Conservation (phyloP, 2,888 invertebrate species). For the Orthosia gothica region DNA sequence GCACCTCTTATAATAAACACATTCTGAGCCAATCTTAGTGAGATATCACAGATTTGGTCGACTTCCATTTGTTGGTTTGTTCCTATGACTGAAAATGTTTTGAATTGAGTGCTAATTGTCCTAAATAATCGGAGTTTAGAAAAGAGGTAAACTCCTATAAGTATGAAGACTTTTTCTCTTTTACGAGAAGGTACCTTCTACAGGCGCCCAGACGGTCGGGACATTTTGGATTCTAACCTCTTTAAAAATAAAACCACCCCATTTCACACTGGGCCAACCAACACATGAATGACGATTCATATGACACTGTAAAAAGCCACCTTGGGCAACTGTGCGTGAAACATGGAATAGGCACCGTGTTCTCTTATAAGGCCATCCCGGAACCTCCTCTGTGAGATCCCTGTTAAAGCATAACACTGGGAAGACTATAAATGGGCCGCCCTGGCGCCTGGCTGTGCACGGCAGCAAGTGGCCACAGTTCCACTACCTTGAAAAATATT, state of each 20-base stretch:
- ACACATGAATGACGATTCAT: neutral
- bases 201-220: too few species aligned
- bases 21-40: conserved; percentile 40
- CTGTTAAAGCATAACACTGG: neutral
- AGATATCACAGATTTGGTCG: conserved; percentile 41
- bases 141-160: too few species aligned
- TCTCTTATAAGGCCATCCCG: neutral
- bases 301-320: neutral
- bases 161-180: neutral
- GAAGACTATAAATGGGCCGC: neutral
- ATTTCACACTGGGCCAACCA: neutral
- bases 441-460: neutral
- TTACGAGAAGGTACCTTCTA: neutral
- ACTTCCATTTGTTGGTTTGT: conserved; percentile 1
- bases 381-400: neutral
- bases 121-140: neutral
- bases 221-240: neutral
- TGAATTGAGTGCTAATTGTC: neutral
- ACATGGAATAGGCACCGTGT: neutral
- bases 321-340: neutral
- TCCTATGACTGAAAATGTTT: neutral
- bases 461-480: neutral
- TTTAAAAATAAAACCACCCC: neutral
- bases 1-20: conserved; percentile 41
- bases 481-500: neutral